phyloP scores from a whole-genome alignment of 2,888 invertebrate genomes.

The Serripes groenlandicus region DNA sequence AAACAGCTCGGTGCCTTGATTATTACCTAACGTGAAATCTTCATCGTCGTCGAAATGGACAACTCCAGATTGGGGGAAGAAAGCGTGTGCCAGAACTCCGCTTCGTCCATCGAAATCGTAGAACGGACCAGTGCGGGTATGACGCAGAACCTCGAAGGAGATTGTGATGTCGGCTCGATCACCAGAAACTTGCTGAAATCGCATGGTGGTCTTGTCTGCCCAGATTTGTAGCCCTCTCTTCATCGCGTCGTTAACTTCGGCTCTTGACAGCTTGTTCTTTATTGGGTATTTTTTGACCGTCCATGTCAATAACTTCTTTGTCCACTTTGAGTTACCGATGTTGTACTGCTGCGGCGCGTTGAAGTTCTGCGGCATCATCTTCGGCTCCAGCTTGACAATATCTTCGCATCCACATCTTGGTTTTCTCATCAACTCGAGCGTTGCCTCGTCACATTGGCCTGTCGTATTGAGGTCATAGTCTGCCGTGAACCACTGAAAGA shows the following conservation, averaged over 20 bases:
- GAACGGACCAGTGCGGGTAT: slow-evolving; percentile 21
- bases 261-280: slow-evolving; percentile 14
- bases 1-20: slow-evolving; percentile 48
- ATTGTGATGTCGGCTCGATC: slow-evolving; percentile 49
- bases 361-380: slow-evolving; percentile 25
- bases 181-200: slow-evolving; percentile 23
- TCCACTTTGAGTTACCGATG: slow-evolving; percentile 51
- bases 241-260: slow-evolving; percentile 57
- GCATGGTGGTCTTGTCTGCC: slow-evolving; percentile 40
- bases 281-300: slow-evolving; percentile 42
- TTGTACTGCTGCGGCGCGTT: slow-evolving; percentile 32
- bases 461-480: slow-evolving; percentile 34
- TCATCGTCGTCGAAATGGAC: slow-evolving; percentile 65
- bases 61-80: slow-evolving; percentile 54
- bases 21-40: slow-evolving; percentile 37
- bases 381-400: slow-evolving; percentile 45
- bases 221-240: slow-evolving; percentile 52
- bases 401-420: slow-evolving; percentile 62
- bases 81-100: slow-evolving; percentile 60
- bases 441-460: slow-evolving; percentile 46
- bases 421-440: slow-evolving; percentile 22
- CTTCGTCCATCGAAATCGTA: slow-evolving; percentile 60
- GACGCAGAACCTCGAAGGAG: slow-evolving; percentile 37
- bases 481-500: slow-evolving; percentile 36
- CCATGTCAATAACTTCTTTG: slow-evolving; percentile 48